These are phyloP conservation scores for Drosophila jambulina DNA, from an alignment of 1,140 invertebrate species.

Conservation along the genomic window DNA sequence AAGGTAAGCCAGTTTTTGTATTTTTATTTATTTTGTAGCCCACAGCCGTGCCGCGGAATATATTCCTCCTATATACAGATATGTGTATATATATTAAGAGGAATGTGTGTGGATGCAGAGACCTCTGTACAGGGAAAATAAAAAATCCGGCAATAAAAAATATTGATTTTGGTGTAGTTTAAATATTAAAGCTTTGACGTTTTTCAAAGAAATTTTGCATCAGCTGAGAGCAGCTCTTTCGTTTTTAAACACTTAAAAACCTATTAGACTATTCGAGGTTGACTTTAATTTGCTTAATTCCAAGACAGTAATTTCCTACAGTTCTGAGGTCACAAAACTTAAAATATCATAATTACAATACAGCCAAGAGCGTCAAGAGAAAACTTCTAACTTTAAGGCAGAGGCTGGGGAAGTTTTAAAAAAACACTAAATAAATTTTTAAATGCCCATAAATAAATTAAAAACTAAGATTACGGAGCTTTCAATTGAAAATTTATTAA, in stretches of 20 bases:
- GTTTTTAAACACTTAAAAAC: slow-evolving; percentile 9
- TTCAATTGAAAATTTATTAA: not conserved
- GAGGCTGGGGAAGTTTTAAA: not conserved
- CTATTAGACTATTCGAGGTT: slow-evolving; percentile 7
- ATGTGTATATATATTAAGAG: not conserved
- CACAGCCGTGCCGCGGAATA: slow-evolving; percentile 56
- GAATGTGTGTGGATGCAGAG: slow-evolving; percentile 34
- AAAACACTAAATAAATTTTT: not conserved
- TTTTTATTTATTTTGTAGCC: slow-evolving; percentile 59
- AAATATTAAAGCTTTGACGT: not conserved
- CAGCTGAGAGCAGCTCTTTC: not conserved
- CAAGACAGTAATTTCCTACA: slow-evolving; percentile 6
- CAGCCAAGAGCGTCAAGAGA: not conserved
- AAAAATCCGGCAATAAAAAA: not conserved
- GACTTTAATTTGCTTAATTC: slow-evolving; percentile 10
- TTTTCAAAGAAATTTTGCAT: not conserved
- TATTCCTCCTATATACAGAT: slow-evolving; percentile 21
- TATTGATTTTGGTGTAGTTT: slow-evolving; percentile 5
- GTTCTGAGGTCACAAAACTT: slow-evolving; percentile 7
- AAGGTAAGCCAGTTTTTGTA: slow-evolving; percentile 81
- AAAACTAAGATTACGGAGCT: not conserved
- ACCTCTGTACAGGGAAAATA: not conserved
- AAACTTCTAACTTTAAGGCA: not conserved
- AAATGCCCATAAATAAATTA: not conserved
- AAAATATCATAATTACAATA: not conserved